Percentiles rank a stretch among this genome's conserved stretches.
Conservation (phyloP, 2,797 vertebrate genomes). For the Eleutherodactylus coqui region DNA sequence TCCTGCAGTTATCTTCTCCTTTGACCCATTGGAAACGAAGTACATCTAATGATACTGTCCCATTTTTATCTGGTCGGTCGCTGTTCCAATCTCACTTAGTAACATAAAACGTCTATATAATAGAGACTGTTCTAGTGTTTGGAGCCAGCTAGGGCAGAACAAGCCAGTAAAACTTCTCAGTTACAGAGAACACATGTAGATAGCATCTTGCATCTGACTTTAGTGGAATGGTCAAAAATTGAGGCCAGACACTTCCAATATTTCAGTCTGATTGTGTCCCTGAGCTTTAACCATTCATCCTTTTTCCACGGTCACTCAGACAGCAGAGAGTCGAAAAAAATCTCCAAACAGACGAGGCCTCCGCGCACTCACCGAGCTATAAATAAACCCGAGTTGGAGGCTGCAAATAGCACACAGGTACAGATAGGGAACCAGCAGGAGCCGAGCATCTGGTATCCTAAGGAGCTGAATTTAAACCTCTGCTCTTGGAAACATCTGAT, state of each 20-base stretch:
- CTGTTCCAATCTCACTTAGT: conserved; percentile 26
- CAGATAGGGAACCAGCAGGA: conserved; percentile 61
- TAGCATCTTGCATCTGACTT: conserved; percentile 53
- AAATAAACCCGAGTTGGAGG: conserved; percentile 53
- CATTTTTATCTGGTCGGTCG: conserved; percentile 36
- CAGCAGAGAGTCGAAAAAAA: conserved; percentile 46
- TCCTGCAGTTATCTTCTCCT: conserved; percentile 16
- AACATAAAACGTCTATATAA: conserved; percentile 40
- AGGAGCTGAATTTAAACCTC: conserved; percentile 60
- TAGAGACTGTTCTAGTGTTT: not conserved
- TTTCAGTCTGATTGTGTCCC: conserved; percentile 62
- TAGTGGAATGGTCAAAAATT: conserved; percentile 59
- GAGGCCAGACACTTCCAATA: conserved; percentile 51
- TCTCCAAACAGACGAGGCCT: conserved; percentile 36
- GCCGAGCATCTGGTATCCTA: conserved; percentile 58
- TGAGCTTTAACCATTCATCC: conserved; percentile 60
- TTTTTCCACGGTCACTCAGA: conserved; percentile 56
- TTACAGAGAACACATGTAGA: conserved; percentile 48
- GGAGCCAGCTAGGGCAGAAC: conserved; percentile 16
- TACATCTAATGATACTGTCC: conserved; percentile 27
- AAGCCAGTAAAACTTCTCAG: conserved; percentile 28
- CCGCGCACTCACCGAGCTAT: conserved; percentile 47
- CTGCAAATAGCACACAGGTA: conserved; percentile 61
- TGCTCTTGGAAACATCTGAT: conserved; percentile 56
- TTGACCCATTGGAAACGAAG: conserved; percentile 21